These are phyloP conservation scores for Scaptomyza montana DNA, from an alignment of 1,140 invertebrate genomes.

Conservation along the genomic window DNA sequence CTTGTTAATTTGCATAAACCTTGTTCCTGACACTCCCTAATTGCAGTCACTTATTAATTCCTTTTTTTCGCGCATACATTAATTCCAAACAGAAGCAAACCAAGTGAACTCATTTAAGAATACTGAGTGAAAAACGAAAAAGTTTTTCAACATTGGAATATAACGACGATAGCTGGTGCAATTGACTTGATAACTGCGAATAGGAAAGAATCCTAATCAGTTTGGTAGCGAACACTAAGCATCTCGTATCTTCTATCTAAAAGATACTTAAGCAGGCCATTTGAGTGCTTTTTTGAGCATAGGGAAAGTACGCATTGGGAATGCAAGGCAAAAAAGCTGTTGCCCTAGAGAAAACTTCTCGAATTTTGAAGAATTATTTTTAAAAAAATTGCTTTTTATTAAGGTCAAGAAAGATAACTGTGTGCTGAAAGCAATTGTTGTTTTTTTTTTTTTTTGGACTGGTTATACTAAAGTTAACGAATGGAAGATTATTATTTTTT, in stretches of 20 bases:
- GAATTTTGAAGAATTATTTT: no score
- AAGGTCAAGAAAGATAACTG: no score
- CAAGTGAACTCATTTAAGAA: background rate
- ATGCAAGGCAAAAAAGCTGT: no score
- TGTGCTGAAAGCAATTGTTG: no score
- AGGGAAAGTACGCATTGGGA: background rate
- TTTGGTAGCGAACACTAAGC: conserved; percentile 4
- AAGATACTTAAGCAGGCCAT: background rate
- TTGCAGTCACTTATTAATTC: conserved; percentile 36
- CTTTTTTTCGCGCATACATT: conserved; percentile 23
- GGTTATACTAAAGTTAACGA: background rate
- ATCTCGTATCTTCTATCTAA: background rate
- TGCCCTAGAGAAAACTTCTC: no score
- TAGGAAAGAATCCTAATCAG: conserved; percentile 35
- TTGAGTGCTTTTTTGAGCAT: background rate
- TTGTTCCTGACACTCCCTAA: conserved; percentile 39
- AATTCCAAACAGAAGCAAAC: background rate
- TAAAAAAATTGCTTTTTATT: no score
- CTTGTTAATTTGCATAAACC: conserved; percentile 73
- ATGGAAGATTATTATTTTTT: background rate
- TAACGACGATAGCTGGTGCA: conserved; percentile 28
- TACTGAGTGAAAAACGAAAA: background rate
- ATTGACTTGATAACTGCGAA: conserved; percentile 45
- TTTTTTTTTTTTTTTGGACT: no score
- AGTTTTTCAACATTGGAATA: conserved; percentile 12